Evolutionary conservation across 1,140 invertebrate species (phyloP).

Genomic region (Coenobita brevimanus): DNA sequence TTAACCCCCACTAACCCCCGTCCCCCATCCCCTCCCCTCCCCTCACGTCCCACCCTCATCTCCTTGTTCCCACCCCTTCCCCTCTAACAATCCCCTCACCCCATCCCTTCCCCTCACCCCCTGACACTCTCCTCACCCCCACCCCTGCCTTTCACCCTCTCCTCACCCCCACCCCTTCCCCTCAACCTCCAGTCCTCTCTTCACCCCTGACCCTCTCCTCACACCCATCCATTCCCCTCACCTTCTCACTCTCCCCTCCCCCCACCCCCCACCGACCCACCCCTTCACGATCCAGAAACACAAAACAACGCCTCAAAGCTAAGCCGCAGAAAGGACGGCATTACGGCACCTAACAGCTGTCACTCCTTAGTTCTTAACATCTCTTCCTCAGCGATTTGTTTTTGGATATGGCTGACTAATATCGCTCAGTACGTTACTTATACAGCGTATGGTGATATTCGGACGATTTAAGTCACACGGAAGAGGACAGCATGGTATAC

Average conservation of each 20-base stretch:
- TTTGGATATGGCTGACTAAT: no score
- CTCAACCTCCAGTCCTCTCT: neutral
- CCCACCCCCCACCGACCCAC: neutral
- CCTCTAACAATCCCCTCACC: neutral
- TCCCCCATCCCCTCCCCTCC: neutral
- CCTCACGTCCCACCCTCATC: neutral
- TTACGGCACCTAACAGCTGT: slow-evolving; percentile 27
- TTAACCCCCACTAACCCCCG: neutral
- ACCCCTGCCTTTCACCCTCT: neutral
- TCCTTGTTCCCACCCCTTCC: neutral
- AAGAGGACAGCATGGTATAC: no score
- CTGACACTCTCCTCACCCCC: no score
- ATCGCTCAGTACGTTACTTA: no score
- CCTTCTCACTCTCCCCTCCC: neutral
- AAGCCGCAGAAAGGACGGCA: neutral
- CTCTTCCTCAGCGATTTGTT: no score
- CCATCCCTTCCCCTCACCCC: neutral
- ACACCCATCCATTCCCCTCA: no score
- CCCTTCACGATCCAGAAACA: slow-evolving; percentile 10
- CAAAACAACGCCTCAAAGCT: slow-evolving; percentile 34
- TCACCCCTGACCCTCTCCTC: neutral
- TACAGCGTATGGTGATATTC: no score
- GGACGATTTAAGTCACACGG: no score
- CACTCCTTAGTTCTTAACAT: no score
- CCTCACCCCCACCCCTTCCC: neutral